phyloP scores from a whole-genome alignment of 2,113 vertebrate species.

The Collichthys lucidus region DNA sequence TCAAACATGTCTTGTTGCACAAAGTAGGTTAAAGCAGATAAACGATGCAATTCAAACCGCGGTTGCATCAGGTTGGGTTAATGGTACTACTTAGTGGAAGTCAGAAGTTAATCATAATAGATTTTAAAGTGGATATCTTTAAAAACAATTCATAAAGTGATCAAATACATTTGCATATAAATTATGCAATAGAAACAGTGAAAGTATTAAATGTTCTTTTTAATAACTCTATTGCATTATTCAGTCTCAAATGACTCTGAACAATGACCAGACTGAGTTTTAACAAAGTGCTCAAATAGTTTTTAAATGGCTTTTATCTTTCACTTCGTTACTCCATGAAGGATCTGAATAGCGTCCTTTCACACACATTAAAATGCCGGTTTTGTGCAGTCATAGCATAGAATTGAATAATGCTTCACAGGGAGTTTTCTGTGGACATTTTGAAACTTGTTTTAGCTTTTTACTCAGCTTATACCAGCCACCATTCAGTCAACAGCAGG shows the following conservation, averaged over 20 bases:
- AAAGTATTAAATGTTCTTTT: slow-evolving; percentile 15
- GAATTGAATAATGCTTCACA: background rate
- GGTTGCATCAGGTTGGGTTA: background rate
- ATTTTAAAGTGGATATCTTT: slow-evolving; percentile 20
- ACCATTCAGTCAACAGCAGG: background rate
- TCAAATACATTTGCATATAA: slow-evolving; percentile 39
- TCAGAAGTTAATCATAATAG: background rate
- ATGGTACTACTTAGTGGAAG: no score
- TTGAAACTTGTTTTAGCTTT: background rate
- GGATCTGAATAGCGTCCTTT: background rate
- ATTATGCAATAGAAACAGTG: slow-evolving; percentile 7
- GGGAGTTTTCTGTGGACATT: background rate
- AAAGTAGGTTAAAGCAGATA: background rate
- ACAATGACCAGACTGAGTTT: slow-evolving; percentile 8
- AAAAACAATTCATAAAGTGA: background rate
- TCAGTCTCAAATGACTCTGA: slow-evolving; percentile 9
- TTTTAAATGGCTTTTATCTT: slow-evolving; percentile 6
- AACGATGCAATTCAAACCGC: slow-evolving; percentile 1
- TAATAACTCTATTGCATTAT: slow-evolving; percentile 18
- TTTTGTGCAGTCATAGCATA: background rate
- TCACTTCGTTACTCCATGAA: slow-evolving; percentile 9
- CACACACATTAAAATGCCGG: background rate
- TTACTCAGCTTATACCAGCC: background rate
- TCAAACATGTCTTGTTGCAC: slow-evolving; percentile 5
- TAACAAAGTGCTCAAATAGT: slow-evolving; percentile 19